A percentile compares a stretch with the other conserved stretches of the same genome.
Conservation (phyloP, 2,888 invertebrate genomes). For the Boloria euphrosyne region DNA sequence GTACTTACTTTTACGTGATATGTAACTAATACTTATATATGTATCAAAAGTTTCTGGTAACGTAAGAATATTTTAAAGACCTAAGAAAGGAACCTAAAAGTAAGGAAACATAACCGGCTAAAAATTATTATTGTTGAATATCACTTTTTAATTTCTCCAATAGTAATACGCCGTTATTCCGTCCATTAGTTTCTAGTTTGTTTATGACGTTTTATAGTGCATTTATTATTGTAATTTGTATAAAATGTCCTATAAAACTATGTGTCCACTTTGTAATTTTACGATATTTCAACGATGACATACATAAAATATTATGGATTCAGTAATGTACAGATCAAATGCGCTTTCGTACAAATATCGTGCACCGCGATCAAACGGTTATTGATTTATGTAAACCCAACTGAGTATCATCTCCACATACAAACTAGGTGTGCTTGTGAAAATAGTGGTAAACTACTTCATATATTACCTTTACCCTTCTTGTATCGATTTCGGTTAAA, state of each 20-base stretch:
- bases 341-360: slow-evolving; percentile 23
- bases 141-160: too few relatives aligned
- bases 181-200: too few relatives aligned
- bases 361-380: slow-evolving; percentile 26
- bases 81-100: too few relatives aligned
- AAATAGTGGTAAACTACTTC: not conserved
- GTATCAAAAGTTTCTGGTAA: too few relatives aligned
- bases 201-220: not conserved
- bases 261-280: not conserved
- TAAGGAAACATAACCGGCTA: too few relatives aligned
- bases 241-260: not conserved
- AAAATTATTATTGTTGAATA: too few relatives aligned
- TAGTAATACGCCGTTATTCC: too few relatives aligned
- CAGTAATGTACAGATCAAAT: slow-evolving; percentile 3
- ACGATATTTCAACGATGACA: not conserved
- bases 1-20: not conserved
- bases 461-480: not conserved
- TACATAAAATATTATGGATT: not conserved
- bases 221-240: not conserved
- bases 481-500: not conserved
- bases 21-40: too few relatives aligned
- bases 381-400: slow-evolving; percentile 37
- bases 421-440: not conserved
- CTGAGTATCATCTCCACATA: slow-evolving; percentile 15
- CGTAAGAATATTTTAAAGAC: too few relatives aligned